These are phyloP conservation scores for Neodiprion virginianus DNA, from an alignment of 1,140 invertebrate species.

Conservation along the genomic window DNA sequence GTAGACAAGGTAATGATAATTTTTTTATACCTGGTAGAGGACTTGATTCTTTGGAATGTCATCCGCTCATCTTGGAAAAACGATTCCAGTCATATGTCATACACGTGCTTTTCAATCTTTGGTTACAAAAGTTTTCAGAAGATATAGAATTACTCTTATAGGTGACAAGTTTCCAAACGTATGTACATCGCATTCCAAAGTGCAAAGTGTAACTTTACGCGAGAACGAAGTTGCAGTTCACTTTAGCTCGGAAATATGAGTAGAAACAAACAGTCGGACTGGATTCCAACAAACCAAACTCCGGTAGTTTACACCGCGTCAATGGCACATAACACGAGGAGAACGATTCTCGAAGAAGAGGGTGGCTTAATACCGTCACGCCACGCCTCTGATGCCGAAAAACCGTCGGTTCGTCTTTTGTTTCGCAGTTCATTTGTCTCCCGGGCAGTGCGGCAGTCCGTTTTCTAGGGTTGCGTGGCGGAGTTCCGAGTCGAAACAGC, in stretches of 20 bases:
- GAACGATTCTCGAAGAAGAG: background rate
- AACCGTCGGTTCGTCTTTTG: background rate
- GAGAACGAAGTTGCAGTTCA: too few species aligned
- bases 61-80: too few species aligned
- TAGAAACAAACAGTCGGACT: background rate
- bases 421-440: conserved; percentile 7
- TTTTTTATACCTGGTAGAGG: too few species aligned
- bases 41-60: too few species aligned
- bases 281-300: background rate
- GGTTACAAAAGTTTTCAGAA: too few species aligned
- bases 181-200: too few species aligned
- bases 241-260: background rate
- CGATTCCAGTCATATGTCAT: too few species aligned
- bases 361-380: background rate
- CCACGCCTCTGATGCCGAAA: background rate
- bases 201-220: too few species aligned
- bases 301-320: background rate
- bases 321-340: background rate
- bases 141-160: too few species aligned
- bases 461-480: background rate
- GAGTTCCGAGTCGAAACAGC: background rate
- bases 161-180: too few species aligned
- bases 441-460: background rate
- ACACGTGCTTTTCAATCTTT: too few species aligned
- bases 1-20: too few species aligned